These are phyloP conservation scores for Nephrotoma guestfalica DNA, from an alignment of 2,888 invertebrate species.

Conservation along the genomic window DNA sequence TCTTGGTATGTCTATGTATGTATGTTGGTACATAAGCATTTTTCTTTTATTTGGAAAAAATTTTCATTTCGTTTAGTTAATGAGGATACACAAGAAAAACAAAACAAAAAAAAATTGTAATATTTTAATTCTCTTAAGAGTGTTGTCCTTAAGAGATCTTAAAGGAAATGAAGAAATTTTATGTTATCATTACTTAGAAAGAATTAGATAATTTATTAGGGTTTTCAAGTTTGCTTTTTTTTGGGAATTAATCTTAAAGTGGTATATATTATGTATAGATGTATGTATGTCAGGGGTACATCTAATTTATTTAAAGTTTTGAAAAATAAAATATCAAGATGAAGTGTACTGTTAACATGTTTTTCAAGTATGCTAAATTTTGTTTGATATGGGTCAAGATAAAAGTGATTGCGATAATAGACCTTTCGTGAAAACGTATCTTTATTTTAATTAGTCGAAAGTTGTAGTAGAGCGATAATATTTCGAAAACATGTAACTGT, in stretches of 20 bases:
- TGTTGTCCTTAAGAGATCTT: not conserved
- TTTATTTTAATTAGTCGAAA: not conserved
- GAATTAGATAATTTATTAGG: not conserved
- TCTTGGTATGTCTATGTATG: not conserved
- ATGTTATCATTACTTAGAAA: not conserved
- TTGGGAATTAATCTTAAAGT: not conserved
- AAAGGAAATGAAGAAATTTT: not conserved
- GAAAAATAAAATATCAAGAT: not conserved
- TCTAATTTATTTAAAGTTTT: not conserved
- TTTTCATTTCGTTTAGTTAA: not conserved
- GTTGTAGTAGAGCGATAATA: too few species aligned
- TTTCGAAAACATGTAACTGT: too few species aligned
- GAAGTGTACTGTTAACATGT: not conserved
- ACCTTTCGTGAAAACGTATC: not conserved
- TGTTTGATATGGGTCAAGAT: not conserved
- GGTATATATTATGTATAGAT: not conserved
- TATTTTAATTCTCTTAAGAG: not conserved
- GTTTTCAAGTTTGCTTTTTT: not conserved
- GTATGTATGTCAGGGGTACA: not conserved
- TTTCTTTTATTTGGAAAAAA: not conserved
- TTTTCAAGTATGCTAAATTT: not conserved
- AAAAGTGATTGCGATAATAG: not conserved
- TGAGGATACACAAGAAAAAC: not conserved
- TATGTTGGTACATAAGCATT: not conserved
- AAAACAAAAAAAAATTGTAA: not conserved